Percentiles rank a stretch among this genome's conserved stretches.
phyloP scores from a whole-genome alignment of 2,888 invertebrate species.

The Apamea anceps region DNA sequence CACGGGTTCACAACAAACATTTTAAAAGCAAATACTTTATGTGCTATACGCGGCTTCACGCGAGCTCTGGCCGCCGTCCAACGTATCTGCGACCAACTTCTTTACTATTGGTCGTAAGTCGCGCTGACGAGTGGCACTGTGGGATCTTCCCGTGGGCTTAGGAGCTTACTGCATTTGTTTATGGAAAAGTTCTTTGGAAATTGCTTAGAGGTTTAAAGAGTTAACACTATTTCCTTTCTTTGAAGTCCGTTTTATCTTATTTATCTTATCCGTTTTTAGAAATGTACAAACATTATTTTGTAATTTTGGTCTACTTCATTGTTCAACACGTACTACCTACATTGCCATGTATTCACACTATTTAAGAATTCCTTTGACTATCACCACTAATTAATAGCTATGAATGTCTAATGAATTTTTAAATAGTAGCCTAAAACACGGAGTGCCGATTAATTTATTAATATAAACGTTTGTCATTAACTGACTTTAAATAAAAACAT shows the following conservation, averaged over 20 bases:
- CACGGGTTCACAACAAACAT: slow-evolving; percentile 31
- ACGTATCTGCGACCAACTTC: slow-evolving; percentile 64
- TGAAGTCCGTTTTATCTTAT: neutral
- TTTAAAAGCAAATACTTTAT: slow-evolving; percentile 58
- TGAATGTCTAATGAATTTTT: neutral
- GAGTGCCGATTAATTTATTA: neutral
- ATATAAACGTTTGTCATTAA: neutral
- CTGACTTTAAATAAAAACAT: neutral
- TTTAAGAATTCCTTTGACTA: neutral
- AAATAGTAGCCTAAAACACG: neutral
- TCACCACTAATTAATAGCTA: neutral
- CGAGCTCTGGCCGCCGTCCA: slow-evolving; percentile 61
- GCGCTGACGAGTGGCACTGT: slow-evolving; percentile 38
- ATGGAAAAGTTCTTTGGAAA: slow-evolving; percentile 33
- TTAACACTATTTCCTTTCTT: neutral
- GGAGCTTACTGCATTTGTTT: slow-evolving; percentile 48
- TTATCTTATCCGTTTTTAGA: neutral
- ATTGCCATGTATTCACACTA: neutral
- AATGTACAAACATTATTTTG: neutral
- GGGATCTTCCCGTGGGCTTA: neutral
- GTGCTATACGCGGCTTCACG: slow-evolving; percentile 48
- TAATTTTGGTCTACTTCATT: neutral
- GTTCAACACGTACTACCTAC: neutral
- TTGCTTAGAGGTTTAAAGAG: neutral
- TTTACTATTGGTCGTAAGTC: slow-evolving; percentile 62